Evolutionary conservation across 2,113 vertebrate genomes (phyloP).

Genomic region (Anolis carolinensis): DNA sequence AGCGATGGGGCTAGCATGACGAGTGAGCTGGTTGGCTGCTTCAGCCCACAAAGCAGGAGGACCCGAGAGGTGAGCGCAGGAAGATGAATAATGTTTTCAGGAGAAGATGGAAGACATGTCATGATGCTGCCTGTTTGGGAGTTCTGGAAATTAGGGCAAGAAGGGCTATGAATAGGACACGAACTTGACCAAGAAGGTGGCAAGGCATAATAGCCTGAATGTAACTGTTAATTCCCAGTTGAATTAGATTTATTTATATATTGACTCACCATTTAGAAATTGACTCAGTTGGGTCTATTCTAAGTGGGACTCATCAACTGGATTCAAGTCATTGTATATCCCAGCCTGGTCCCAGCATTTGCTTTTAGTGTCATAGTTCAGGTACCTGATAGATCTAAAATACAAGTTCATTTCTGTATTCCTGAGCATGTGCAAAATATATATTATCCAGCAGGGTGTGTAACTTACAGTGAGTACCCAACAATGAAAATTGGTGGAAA

Average conservation of each 20-base stretch:
- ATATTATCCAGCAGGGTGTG: background rate
- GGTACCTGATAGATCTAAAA: background rate
- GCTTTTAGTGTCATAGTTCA: background rate
- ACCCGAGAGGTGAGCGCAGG: constrained; percentile 77
- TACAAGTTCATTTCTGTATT: background rate
- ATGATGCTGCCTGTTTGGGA: accelerated
- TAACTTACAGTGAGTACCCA: background rate
- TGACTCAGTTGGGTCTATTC: too few species aligned
- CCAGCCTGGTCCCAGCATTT: background rate
- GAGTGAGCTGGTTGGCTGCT: constrained; percentile 87
- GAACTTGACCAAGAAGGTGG: background rate
- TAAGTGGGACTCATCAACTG: too few species aligned
- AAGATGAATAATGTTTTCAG: background rate
- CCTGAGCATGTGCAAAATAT: background rate
- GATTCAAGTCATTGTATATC: background rate
- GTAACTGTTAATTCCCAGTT: too few species aligned
- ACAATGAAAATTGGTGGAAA: background rate
- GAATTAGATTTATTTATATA: too few species aligned
- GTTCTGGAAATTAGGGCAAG: background rate
- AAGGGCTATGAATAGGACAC: too few species aligned
- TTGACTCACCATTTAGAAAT: too few species aligned
- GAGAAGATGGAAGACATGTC: background rate
- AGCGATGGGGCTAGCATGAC: constrained; percentile 51
- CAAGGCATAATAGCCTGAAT: background rate
- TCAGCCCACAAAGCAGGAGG: constrained; percentile 87